phyloP scores from a whole-genome alignment of 2,888 invertebrate species.

The Boloria selene region DNA sequence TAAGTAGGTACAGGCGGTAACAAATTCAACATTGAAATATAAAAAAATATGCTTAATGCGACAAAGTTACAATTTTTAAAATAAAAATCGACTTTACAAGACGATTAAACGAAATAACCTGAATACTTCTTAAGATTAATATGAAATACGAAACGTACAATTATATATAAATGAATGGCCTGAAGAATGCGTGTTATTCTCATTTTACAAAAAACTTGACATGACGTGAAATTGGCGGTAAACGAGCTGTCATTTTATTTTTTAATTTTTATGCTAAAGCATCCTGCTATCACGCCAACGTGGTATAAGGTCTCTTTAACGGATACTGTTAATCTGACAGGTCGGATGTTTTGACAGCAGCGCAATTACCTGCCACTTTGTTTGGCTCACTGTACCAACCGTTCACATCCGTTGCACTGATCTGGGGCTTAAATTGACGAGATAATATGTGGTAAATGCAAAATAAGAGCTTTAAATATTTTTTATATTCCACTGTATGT shows the following conservation, averaged over 20 bases:
- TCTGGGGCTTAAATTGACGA: constrained; percentile 30
- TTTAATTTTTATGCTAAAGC: constrained; percentile 44
- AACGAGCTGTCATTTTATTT: constrained; percentile 38
- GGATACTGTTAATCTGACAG: constrained; percentile 45
- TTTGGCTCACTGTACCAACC: constrained; percentile 50
- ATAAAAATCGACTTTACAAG: no score
- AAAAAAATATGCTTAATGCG: no score
- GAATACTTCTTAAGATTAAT: no score
- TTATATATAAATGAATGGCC: neutral
- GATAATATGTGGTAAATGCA: constrained; percentile 18
- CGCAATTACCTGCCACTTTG: constrained; percentile 75
- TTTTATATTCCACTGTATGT: neutral
- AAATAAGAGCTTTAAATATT: constrained; percentile 1
- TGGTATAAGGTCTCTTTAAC: constrained; percentile 54
- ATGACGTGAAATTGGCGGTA: constrained; percentile 31
- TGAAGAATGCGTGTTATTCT: constrained; percentile 7
- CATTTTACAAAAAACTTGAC: constrained; percentile 17
- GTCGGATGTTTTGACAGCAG: constrained; percentile 68
- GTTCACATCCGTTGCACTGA: constrained; percentile 61
- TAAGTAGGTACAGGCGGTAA: constrained; percentile 28
- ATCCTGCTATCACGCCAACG: constrained; percentile 61
- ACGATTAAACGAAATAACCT: no score
- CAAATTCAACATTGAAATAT: neutral
- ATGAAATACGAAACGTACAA: neutral
- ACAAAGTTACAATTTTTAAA: no score